Percentiles rank a stretch among this genome's conserved stretches.
Conservation (phyloP, 1,140 invertebrate genomes). For the Sycophaga agraensis region DNA sequence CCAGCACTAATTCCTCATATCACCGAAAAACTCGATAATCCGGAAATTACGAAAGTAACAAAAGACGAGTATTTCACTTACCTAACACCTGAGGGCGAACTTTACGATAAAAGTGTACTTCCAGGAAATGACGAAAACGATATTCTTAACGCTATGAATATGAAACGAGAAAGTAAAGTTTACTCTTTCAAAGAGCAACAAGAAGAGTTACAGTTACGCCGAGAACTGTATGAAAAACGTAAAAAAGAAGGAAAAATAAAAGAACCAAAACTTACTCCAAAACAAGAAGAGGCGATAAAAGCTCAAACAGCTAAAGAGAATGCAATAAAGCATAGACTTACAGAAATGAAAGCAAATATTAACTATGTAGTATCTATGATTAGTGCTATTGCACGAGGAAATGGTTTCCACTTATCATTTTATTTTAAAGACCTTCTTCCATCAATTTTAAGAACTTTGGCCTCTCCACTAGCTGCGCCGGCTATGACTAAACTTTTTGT, state of each 20-base stretch:
- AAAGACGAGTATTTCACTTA: constrained; percentile 89
- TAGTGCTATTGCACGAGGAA: constrained; percentile 63
- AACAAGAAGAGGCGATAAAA: constrained; percentile 91
- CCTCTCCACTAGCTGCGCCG: constrained; percentile 71
- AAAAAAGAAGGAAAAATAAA: constrained; percentile 81
- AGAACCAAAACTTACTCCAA: constrained; percentile 76
- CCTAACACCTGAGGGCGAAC: constrained; percentile 82
- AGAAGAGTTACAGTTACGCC: constrained; percentile 87
- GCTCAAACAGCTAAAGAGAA: constrained; percentile 85
- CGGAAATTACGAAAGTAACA: constrained; percentile 72
- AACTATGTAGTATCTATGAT: constrained; percentile 66
- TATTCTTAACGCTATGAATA: constrained; percentile 73
- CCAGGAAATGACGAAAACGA: constrained; percentile 70
- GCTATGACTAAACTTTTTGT: constrained; percentile 65
- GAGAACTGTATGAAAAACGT: constrained; percentile 89
- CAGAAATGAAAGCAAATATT: constrained; percentile 65
- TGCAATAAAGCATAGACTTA: constrained; percentile 69
- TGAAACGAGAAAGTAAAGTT: constrained; percentile 94
- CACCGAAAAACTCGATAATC: constrained; percentile 64
- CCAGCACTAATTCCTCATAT: constrained; percentile 62
- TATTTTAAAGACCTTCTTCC: constrained; percentile 66
- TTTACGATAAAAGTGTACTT: constrained; percentile 89
- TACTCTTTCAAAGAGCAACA: constrained; percentile 97
- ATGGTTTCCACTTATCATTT: constrained; percentile 63
- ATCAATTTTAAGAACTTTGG: constrained; percentile 64